Conservation (phyloP, 2,113 vertebrate genomes). For the Brienomyrus longianalis region DNA sequence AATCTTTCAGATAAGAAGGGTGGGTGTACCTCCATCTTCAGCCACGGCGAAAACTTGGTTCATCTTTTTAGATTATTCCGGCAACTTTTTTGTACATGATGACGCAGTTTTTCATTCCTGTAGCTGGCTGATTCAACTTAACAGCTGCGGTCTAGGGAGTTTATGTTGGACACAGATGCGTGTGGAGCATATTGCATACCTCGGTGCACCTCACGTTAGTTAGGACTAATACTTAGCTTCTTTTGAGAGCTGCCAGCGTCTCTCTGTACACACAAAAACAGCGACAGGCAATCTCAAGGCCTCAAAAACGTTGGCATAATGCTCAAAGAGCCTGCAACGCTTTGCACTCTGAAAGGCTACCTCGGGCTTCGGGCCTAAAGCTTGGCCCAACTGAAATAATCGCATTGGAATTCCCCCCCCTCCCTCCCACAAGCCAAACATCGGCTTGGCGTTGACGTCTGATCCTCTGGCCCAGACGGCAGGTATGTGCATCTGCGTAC, state of each 20-base stretch:
- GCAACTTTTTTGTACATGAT: background rate
- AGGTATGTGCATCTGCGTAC: conserved; percentile 26
- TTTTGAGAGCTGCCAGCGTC: background rate
- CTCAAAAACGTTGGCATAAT: background rate
- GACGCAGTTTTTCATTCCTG: background rate
- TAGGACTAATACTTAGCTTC: background rate
- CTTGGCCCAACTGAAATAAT: conserved; percentile 24
- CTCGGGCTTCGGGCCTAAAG: background rate
- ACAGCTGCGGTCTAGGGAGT: background rate
- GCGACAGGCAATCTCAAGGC: background rate
- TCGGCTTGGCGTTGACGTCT: conserved; percentile 24
- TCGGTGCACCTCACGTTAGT: background rate
- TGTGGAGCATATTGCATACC: background rate
- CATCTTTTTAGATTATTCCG: background rate
- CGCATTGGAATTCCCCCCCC: conserved; percentile 24
- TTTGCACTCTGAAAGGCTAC: background rate
- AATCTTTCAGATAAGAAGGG: background rate
- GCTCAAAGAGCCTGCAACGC: background rate
- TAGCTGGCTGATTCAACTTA: background rate
- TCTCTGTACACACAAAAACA: background rate
- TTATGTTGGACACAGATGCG: background rate
- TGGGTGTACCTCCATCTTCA: background rate
- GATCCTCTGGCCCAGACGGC: conserved; percentile 22
- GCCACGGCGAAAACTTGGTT: background rate
- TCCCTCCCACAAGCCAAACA: conserved; percentile 21